Evolutionary conservation across 2,888 invertebrate genomes (phyloP), one percentile per base, ranked within the genome.

Genomic region (Hypena proboscidalis): DNA sequence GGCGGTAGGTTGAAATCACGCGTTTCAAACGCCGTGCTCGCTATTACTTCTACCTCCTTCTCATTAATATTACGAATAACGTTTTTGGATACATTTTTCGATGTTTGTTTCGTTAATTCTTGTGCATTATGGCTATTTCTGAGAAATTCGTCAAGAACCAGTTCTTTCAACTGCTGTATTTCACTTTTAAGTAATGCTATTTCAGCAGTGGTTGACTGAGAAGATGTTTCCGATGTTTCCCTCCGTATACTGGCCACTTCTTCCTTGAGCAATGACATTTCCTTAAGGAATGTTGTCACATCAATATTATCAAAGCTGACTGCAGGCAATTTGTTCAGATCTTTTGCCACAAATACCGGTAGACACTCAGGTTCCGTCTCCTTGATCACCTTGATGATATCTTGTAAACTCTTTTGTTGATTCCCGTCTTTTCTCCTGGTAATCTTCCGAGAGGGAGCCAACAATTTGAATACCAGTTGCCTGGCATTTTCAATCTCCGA

Each of bases 281-380:
- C 47, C 9, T 42, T 41, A 0, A 48, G 35, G 10, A 48, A 42
- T 14, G 37, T 22, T 8, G 35, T 35, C 35, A 25, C 35, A 26
- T 40, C 40, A 8, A 40, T 32, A 8, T 40, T 26, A 8, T 42
- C 42, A 20, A 44, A 44, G 1, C 30, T 29, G 22, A 36, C 31
- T 32, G 36, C 22, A 1, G 37, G 26, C 2, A 36, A 4, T 15
- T 29, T 45, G 20, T 34, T 29, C 0, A 33, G 9, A 15, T 30
- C 26, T 20, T 26, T 31, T 0, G 38, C 35, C 14, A 39, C 39
- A 32, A 34, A 46, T 14, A 36, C 17, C 19, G 39, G 33, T 26
- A 36, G 1, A 11, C 15, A 25, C 5, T 46, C 31, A 1, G 42
- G 36, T 4, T 43, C 26, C 6, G 23, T 9, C 26, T 42, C 35